Evolutionary conservation across 1,140 invertebrate species (phyloP), one percentile per base, ranked within the genome.

Genomic region (Anagrus nilaparvatae): DNA sequence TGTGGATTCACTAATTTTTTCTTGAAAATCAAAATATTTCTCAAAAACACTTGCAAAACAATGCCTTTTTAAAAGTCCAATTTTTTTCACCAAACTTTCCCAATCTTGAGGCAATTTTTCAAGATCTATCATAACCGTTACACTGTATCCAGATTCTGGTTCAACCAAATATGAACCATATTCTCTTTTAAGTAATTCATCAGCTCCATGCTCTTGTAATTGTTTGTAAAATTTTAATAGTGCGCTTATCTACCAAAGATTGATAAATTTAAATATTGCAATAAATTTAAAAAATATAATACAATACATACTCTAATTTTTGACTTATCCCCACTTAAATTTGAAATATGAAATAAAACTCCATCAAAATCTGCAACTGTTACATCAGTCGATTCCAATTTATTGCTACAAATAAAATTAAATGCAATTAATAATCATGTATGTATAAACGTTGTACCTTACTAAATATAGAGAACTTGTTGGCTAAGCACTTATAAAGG

Each of bases 41-140:
- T 99, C 93, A 73, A 99, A 99, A 24, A 99, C 94, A 28, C 95
- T 97, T 13, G 95, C 96, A 72, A 99, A 99, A 71, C 96, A 99
- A 69, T 99, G 95, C 55, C 96, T 80, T 67, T 99, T 99, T 28
- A 99, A 68, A 18, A 97, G 73, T 18, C 91, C 90, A 49, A 95
- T 87, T 74, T 92, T 94, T 63, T 89, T 87, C 39, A 96, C 82
- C 52, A 88, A 61, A 47, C 79, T 73, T 60, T 92, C 84, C 82
- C 87, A 93, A 67, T 97, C 79, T 24, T 80, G 71, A 8, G 92
- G 91, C 53, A 98, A 78, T 62, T 87, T 87, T 57, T 94, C 89
- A 69, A 99, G 72, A 70, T 97, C 90, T 69, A 94, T 81, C 55
- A 95, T 67, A 50, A 99, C 69, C 25, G 93, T 92, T 14, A 97